Base-by-base conservation (phyloP, 2,888 invertebrate genomes). In the Leptinotarsa peninsularis region DNA sequence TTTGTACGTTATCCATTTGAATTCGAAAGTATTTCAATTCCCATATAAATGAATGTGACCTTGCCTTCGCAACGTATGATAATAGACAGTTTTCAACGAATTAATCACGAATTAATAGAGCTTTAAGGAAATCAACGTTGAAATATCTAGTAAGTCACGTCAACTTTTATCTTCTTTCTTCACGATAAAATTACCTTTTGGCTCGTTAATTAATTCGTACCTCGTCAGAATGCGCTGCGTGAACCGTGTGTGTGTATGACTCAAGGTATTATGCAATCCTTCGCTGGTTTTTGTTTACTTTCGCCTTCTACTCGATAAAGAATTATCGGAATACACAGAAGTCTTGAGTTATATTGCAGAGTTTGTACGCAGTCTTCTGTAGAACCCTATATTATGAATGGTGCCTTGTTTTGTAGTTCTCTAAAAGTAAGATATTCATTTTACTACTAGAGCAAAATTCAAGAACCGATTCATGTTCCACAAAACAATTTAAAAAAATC, bases 281-380 rank as follows among this genome's bases (percentile, higher is more conserved):
- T 33, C 5, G 43, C 33, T 43, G 43, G 63, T n/a, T 17, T 63
- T 63, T 63, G 63, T 63, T 63, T 63, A 63, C 63, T 63, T 63
- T 63, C 63, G 63, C 63, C 63, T 27, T 63, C 15, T 63, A 63
- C 27, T 33, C 33, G 63, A 14, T 63, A 18, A 33, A 33, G n/a
- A 43, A 23, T 58, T 18, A 58, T 21, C 2, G 21, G 4, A 27
- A 21, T 58, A 58, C 58, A 21, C 15, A 4, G 58, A 21, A 14
- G 58, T 21, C 21, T 13, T 52, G 0, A 15, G 1, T 50, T 50
- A 14, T 50, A n/a, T 52, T n/a, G 50, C 17, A 17, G 4, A 43
- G 33, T 10, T 43, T 0, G 3, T 43, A 43, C 2, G 0, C 43
- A 43, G 3, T 10, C 43, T 43, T 43, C 10, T 43, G 13, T 43